Base-by-base conservation (phyloP, 2,113 vertebrate species). In the Girardinichthys multiradiatus region DNA sequence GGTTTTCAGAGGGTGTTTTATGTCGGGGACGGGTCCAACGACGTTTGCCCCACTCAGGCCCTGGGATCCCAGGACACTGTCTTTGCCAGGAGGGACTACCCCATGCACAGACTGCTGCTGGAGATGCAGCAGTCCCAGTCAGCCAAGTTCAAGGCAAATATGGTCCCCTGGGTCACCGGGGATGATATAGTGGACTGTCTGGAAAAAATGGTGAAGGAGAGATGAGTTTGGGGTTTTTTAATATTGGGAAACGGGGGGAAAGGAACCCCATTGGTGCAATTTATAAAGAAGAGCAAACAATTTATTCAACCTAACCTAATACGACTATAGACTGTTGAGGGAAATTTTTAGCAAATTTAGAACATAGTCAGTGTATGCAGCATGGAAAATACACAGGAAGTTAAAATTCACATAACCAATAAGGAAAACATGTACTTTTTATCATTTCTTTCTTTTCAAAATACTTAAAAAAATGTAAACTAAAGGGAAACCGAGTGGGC, bases 11-110 rank as follows among this genome's bases (percentile, higher is more conserved):
- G 92, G 57, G 91, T 98, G 0, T 94, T 97, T 86, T 99, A 98
- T 57, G 90, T 97, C 0, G 98, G 98, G 0, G 98, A 99, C 0
- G 97, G 97, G 0, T 95, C 95, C 91, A 99, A 99, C 26, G 98
- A 99, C 70, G 91, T 95, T 85, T 99, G 98, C 76, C 97, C 98
- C 35, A 91, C 92, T 0, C 85, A 91, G 76, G 77, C 90, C 7
- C 88, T 99, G 91, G 93, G 89, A 4, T 87, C 89, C 0, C 81
- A 81, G 0, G 97, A 99, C 54, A 94, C 95, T 19, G 96, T 94
- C 9, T 98, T 98, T 81, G 95, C 98, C 0, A 92, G 98, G 81
- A 95, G 92, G 68, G 94, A 92, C 45, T 99, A 95, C 37, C 96
- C 96, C 63, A 96, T 98, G 96, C 96, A 99, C 90, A 83, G 84